A percentile compares a stretch with the other conserved stretches of the same genome.
phyloP scores from a whole-genome alignment of 2,888 invertebrate species.

The Caenorhabditis sp. region DNA sequence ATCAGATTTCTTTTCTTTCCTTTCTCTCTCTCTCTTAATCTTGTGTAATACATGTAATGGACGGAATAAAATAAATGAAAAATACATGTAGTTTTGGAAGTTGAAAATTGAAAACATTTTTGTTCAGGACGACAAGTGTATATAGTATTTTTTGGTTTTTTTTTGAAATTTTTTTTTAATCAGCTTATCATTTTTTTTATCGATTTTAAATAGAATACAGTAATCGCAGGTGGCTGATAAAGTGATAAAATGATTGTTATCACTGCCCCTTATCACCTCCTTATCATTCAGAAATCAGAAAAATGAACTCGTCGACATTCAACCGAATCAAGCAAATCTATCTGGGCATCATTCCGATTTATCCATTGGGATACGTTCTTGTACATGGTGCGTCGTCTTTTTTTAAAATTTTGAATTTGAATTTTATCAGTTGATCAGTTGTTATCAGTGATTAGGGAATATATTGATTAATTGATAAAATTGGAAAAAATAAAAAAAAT shows the following conservation, averaged over 20 bases:
- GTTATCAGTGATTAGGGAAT: not conserved
- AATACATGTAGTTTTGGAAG: not conserved
- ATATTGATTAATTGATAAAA: no score
- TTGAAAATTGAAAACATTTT: not conserved
- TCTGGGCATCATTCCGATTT: constrained; percentile 66
- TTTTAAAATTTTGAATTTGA: not conserved
- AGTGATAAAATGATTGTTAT: no score
- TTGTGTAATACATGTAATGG: constrained; percentile 58
- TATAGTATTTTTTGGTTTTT: not conserved
- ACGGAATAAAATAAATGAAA: constrained; percentile 62
- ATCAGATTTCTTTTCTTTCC: no score
- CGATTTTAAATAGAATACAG: no score
- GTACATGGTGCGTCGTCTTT: constrained; percentile 62
- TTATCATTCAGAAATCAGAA: no score
- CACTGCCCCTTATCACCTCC: no score
- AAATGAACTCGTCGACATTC: constrained; percentile 39
- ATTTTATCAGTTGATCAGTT: not conserved
- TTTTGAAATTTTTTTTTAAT: not conserved
- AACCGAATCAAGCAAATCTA: constrained; percentile 66
- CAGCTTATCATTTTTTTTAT: no score
- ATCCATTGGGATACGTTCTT: constrained; percentile 70
- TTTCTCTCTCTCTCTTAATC: constrained; percentile 4
- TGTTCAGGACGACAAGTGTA: constrained; percentile 12
- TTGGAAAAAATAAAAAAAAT: no score
- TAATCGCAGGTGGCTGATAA: no score